Evolutionary conservation across 2,888 invertebrate species (phyloP), one percentile per base, ranked within the genome.

Genomic region (Alitta virens): DNA sequence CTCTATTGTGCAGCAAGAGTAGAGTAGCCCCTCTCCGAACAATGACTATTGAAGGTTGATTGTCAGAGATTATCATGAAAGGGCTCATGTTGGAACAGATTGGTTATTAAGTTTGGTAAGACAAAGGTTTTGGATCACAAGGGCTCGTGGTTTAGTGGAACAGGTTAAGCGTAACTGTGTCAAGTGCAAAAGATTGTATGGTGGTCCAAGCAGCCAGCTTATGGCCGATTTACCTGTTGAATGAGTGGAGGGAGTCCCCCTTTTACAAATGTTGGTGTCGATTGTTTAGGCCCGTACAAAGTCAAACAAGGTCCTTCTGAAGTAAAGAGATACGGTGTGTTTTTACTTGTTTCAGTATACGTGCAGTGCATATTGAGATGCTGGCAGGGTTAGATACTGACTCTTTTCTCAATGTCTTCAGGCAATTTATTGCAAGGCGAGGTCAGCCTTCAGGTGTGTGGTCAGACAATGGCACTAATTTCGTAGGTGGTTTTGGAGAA

Each of bases 261-360:
- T 12, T 74, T 74, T 51, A 67, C 66, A 1, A 66, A 66, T 52
- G 62, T 65, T 57, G 70, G 69, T 12, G 62, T 71, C 40, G 71
- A 74, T 52, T 72, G 67, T 60, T 74, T 74, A 60, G 73, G 72
- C 9, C 72, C 71, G 7, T 73, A 68, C n/a, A 18, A 58, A 2
- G 63, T 68, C 0, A 73, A 72, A 58, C 52, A 67, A 43, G 70
- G 72, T 14, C 66, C 72, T 0, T 69, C 67, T 46, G 71, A 69
- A 59, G 9, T 68, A 2, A 73, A 71, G 61, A 57, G 70, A 14
- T 72, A 71, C 67, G 71, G 70, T 54, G 72, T 0, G 43, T 75
- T 2, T 67, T 72, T 23, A 59, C 58, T 5, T 59, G 58, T 33
- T 33, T 59, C 50, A 24, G 33, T 7, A 50, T 51, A 2, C 2